Percentiles rank a stretch among this genome's conserved stretches.
Conservation (phyloP, 2,113 vertebrate species). For the Oreotragus oreotragus region DNA sequence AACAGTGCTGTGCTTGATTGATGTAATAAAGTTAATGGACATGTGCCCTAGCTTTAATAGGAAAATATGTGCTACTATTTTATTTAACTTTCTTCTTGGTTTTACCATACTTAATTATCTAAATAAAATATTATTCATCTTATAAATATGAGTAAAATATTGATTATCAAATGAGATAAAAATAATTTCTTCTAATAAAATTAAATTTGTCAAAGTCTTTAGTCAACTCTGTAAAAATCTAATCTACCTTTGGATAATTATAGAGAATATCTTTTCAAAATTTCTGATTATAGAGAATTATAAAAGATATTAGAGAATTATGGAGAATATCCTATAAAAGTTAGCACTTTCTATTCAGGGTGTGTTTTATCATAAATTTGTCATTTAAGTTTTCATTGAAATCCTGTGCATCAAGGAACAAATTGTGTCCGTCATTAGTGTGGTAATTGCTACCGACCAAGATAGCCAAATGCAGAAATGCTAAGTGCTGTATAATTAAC, state of each 20-base stretch:
- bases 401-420: conserved; percentile 67
- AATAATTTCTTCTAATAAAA: not conserved
- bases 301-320: not conserved
- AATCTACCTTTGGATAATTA: not conserved
- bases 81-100: not conserved
- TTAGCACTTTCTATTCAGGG: not conserved
- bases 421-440: conserved; percentile 75
- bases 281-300: not conserved
- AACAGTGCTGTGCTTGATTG: not conserved
- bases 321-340: not conserved
- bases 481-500: conserved; percentile 72
- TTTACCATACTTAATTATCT: not conserved
- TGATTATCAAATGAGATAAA: not conserved
- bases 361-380: conserved; percentile 9
- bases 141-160: not conserved
- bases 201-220: not conserved
- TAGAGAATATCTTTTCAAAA: not conserved
- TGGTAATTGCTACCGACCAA: conserved; percentile 73
- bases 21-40: not conserved
- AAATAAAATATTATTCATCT: conserved; percentile 6
- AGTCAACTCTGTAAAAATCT: not conserved
- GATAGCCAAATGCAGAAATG: conserved; percentile 75
- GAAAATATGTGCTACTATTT: not conserved
- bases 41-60: not conserved
- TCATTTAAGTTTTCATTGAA: conserved; percentile 15